Evolutionary conservation across 2,113 vertebrate genomes (phyloP), one percentile per base, ranked within the genome.

Genomic region (Monarcha castaneiventris): DNA sequence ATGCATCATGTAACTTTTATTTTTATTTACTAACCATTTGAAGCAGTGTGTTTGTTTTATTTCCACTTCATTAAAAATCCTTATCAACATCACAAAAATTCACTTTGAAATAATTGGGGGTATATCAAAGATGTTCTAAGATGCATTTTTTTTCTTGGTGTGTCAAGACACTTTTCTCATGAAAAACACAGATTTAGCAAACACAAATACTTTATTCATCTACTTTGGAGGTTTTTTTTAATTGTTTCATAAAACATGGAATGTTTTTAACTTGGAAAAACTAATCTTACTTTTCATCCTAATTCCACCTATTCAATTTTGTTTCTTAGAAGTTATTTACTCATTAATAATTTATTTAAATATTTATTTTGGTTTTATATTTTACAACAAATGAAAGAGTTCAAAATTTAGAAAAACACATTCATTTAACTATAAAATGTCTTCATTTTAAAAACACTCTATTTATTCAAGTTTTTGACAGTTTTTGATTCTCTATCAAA

Each of bases 191-290:
- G 18, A 19, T 30, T 7, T 63, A 62, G 3, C 11, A 61, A 71
- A 75, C 10, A 37, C 7, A 84, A 84, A 44, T 37, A 16, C 4
- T 67, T 68, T 30, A 13, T 52, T 26, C 30, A n/a, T 77, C 26
- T 48, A 14, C 1, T 54, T 68, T 8, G 2, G 10, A 37, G 27
- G 23, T 11, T 0, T 5, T 19, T 21, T 43, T 55, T 61, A 15
- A 33, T 44, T 62, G 11, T 27, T 79, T 56, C 6, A 33, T 46
- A 80, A 71, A 80, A 18, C 30, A 1, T 51, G 51, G 13, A 51
- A 55, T 30, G 3, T 19, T 79, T 83, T 84, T 66, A 35, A 30
- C 12, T 39, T 41, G 11, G 9, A 61, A 86, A 72, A 68, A 27
- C 2, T n/a, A 41, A 32, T 64, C 13, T 51, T 58, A 46, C 3